Evolutionary conservation across 1,140 invertebrate genomes (phyloP).

Genomic region (Drosophila seguyi): DNA sequence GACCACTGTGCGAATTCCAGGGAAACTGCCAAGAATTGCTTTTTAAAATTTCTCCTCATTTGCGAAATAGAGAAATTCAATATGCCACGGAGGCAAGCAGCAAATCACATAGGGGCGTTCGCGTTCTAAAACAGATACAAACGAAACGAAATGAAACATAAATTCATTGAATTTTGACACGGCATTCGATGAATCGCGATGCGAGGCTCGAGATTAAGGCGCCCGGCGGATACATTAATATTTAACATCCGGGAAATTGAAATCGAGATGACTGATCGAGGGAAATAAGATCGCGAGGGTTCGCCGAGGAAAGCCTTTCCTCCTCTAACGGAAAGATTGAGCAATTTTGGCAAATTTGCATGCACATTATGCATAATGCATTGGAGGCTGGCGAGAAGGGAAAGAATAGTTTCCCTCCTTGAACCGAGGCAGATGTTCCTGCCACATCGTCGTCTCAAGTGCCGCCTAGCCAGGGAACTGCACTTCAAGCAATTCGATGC

Average conservation of each 20-base stretch:
- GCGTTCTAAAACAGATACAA: conserved; percentile 42
- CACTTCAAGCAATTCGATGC: conserved; percentile 73
- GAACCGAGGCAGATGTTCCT: conserved; percentile 54
- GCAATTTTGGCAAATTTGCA: conserved; percentile 80
- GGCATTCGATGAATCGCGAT: conserved; percentile 44
- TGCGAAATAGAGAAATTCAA: conserved; percentile 51
- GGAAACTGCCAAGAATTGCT: not conserved
- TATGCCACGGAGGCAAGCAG: conserved; percentile 32
- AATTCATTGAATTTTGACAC: conserved; percentile 80
- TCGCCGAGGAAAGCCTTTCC: conserved; percentile 27
- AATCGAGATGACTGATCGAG: conserved; percentile 66
- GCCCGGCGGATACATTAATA: conserved; percentile 66
- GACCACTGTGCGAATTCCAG: conserved; percentile 22
- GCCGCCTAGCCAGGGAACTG: conserved; percentile 33
- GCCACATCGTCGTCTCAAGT: conserved; percentile 18
- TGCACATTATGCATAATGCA: conserved; percentile 77
- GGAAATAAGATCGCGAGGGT: conserved; percentile 56
- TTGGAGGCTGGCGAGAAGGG: conserved; percentile 39
- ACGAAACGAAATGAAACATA: conserved; percentile 51
- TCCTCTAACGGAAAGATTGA: conserved; percentile 42
- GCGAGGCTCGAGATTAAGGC: conserved; percentile 41
- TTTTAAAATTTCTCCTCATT: conserved; percentile 33
- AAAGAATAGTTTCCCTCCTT: conserved; percentile 28
- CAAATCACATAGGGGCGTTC: conserved; percentile 56
- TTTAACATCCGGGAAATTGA: conserved; percentile 80